Conservation (phyloP, 2,888 invertebrate genomes). For the Idaea biselata region DNA sequence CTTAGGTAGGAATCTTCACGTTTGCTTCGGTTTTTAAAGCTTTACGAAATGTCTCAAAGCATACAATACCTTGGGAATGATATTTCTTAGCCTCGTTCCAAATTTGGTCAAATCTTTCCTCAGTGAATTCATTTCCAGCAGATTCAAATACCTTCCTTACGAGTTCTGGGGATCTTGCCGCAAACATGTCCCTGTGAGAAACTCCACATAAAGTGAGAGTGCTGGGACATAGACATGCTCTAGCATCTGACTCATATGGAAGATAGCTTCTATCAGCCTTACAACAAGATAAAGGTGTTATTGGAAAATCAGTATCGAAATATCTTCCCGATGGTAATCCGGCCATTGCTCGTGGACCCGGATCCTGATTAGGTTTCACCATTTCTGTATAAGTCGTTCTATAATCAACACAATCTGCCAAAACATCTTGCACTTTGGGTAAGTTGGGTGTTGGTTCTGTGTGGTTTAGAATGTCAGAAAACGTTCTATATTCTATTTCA, state of each 20-base stretch:
- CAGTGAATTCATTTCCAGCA: slow-evolving; percentile 58
- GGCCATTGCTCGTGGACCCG: slow-evolving; percentile 30
- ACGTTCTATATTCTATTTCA: slow-evolving; percentile 57
- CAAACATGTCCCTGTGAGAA: slow-evolving; percentile 46
- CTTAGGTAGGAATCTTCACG: background rate
- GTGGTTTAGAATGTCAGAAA: slow-evolving; percentile 57
- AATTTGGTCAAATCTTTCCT: slow-evolving; percentile 56
- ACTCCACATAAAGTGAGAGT: slow-evolving; percentile 34
- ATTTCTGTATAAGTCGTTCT: slow-evolving; percentile 48
- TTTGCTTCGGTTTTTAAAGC: slow-evolving; percentile 21
- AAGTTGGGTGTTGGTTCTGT: slow-evolving; percentile 42
- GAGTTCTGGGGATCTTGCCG: slow-evolving; percentile 30
- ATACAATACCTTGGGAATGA: slow-evolving; percentile 64
- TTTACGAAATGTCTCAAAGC: slow-evolving; percentile 65
- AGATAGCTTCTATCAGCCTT: slow-evolving; percentile 36
- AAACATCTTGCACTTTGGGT: slow-evolving; percentile 47
- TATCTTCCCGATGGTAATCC: slow-evolving; percentile 48
- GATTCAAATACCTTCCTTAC: slow-evolving; percentile 62
- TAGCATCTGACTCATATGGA: slow-evolving; percentile 43
- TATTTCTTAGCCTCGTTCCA: slow-evolving; percentile 62
- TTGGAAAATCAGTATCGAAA: slow-evolving; percentile 40
- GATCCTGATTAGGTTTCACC: slow-evolving; percentile 35
- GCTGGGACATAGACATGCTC: slow-evolving; percentile 38
- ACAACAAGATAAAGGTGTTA: slow-evolving; percentile 36
- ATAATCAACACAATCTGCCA: slow-evolving; percentile 35